Percentiles rank a stretch among this genome's conserved stretches.
Conservation (phyloP, 2,888 invertebrate genomes). For the Rhorus exstirpatorius region DNA sequence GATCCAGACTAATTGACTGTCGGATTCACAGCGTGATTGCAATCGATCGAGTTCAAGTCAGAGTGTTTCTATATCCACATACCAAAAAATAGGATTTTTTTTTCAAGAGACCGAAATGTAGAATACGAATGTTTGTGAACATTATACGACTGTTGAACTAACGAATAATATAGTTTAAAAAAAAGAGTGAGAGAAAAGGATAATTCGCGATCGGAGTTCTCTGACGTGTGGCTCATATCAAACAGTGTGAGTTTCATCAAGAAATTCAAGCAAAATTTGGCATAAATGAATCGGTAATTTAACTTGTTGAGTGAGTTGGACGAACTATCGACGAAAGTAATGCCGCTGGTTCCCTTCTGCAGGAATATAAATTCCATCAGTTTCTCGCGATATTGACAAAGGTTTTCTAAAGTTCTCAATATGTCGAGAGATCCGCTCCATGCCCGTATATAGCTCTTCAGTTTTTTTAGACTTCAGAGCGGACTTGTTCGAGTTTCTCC, state of each 20-base stretch:
- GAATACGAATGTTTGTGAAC: background rate
- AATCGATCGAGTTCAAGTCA: background rate
- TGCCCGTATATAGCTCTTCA: background rate
- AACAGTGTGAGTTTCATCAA: constrained; percentile 29
- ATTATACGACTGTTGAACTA: background rate
- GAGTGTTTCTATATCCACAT: background rate
- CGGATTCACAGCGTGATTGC: constrained; percentile 14
- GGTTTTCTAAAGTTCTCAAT: constrained; percentile 20
- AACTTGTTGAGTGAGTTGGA: constrained; percentile 20
- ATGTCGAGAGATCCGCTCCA: background rate
- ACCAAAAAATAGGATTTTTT: background rate
- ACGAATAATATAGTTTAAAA: background rate
- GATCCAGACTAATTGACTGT: constrained; percentile 18
- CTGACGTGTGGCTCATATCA: constrained; percentile 2
- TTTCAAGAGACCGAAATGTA: background rate
- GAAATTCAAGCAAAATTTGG: constrained; percentile 28
- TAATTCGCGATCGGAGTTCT: background rate
- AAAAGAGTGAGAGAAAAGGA: background rate
- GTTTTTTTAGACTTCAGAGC: background rate
- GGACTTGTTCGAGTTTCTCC: background rate
- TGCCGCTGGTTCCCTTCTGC: background rate
- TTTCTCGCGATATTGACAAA: constrained; percentile 35
- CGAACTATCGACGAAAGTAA: constrained; percentile 33
- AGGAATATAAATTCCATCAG: constrained; percentile 37
- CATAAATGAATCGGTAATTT: constrained; percentile 52